These are phyloP conservation scores for Apostichopus parvimensis DNA, from an alignment of 35 echinoderm and acorn worm species.

Conservation along the genomic window DNA sequence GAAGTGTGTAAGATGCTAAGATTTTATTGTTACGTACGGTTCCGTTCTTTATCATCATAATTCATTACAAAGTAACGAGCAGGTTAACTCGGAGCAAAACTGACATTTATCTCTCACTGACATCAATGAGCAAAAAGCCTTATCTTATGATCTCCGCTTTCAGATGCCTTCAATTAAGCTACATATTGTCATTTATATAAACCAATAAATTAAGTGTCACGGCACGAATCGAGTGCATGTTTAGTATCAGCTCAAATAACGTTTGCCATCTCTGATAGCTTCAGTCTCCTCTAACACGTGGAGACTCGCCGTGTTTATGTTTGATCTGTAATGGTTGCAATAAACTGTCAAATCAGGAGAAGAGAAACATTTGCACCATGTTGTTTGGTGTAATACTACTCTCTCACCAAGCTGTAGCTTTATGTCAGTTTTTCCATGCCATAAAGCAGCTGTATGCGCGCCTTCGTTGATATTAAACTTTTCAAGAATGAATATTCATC, in stretches of 20 bases:
- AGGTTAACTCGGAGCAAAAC: neutral
- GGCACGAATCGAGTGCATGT: constrained; percentile 11
- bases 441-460: too few species aligned
- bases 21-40: neutral
- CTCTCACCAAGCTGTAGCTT: neutral
- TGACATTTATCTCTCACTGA: constrained; percentile 12
- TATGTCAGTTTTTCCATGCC: neutral
- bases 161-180: constrained; percentile 17
- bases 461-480: too few species aligned
- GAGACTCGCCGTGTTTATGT: neutral
- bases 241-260: constrained; percentile 4
- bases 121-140: neutral
- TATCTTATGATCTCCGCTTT: constrained; percentile 6
- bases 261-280: constrained; percentile 2
- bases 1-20: neutral
- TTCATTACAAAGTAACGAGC: neutral
- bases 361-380: neutral
- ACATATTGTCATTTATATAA: constrained; percentile 20
- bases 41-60: neutral
- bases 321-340: neutral
- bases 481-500: too few species aligned
- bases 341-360: neutral
- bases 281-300: neutral
- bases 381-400: neutral
- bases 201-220: constrained; percentile 13